phyloP scores from a whole-genome alignment of 1,140 invertebrate genomes.

The Caerostris darwini region DNA sequence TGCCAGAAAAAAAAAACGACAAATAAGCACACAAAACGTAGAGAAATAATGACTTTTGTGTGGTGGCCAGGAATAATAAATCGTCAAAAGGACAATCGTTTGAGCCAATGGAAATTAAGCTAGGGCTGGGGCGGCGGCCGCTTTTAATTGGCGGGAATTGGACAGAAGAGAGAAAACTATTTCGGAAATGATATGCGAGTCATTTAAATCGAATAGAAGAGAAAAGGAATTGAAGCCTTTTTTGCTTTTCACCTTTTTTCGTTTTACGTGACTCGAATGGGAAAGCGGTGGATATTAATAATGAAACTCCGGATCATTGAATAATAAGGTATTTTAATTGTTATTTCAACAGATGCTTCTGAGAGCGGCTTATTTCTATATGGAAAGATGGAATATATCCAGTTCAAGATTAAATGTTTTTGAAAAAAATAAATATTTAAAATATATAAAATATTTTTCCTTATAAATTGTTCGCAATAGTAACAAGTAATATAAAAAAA shows the following conservation, averaged over 20 bases:
- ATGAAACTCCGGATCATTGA: slow-evolving; percentile 58
- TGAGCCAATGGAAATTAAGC: slow-evolving; percentile 61
- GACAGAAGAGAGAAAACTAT: slow-evolving; percentile 40
- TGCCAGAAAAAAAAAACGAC: slow-evolving; percentile 43
- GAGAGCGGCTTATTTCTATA: background rate
- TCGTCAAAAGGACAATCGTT: slow-evolving; percentile 48
- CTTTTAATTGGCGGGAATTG: slow-evolving; percentile 62
- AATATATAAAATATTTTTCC: too few species aligned
- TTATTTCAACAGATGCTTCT: background rate
- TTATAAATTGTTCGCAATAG: too few species aligned
- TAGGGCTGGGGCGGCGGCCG: slow-evolving; percentile 42
- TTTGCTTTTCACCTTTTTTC: slow-evolving; percentile 43
- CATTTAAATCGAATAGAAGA: slow-evolving; percentile 70
- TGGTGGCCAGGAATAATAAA: slow-evolving; percentile 46
- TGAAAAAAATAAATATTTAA: too few species aligned
- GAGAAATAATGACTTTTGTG: slow-evolving; percentile 66
- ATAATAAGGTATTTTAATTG: slow-evolving; percentile 65
- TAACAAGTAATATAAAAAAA: too few species aligned
- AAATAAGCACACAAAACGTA: slow-evolving; percentile 56
- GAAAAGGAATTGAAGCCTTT: slow-evolving; percentile 43
- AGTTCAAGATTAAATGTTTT: too few species aligned
- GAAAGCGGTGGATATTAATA: slow-evolving; percentile 34
- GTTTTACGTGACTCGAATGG: slow-evolving; percentile 7
- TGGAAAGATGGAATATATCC: background rate
- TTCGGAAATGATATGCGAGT: slow-evolving; percentile 64